Conservation (phyloP, 1,140 invertebrate genomes). For the Ostrea edulis region DNA sequence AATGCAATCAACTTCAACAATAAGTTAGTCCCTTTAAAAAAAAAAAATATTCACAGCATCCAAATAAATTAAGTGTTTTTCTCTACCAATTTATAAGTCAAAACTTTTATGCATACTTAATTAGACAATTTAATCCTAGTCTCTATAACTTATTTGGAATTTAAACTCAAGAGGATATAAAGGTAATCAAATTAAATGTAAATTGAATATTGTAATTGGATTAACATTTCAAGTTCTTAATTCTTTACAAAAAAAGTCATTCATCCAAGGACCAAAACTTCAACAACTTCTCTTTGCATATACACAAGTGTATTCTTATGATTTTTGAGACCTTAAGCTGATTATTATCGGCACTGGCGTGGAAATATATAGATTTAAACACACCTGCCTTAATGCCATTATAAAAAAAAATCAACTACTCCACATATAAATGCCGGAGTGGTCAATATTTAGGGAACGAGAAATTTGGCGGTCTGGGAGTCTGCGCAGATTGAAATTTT, state of each 20-base stretch:
- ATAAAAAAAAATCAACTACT: background rate
- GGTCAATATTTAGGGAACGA: background rate
- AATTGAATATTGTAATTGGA: slow-evolving; percentile 13
- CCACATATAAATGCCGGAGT: background rate
- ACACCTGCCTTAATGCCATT: background rate
- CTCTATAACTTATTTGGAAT: slow-evolving; percentile 1
- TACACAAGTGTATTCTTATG: background rate
- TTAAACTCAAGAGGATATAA: background rate
- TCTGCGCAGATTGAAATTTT: background rate
- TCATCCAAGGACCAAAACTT: background rate
- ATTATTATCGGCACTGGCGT: background rate
- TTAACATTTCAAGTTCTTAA: background rate
- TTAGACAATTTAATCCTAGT: background rate
- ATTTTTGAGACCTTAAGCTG: background rate
- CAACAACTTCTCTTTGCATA: background rate
- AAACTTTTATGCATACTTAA: background rate
- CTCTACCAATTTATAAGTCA: background rate
- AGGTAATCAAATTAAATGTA: slow-evolving; percentile 10
- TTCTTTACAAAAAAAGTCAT: background rate
- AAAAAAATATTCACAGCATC: background rate
- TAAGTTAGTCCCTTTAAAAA: background rate
- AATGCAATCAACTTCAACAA: background rate
- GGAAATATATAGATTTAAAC: background rate
- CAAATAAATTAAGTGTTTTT: background rate
- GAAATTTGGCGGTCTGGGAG: background rate